Percentiles rank a stretch among this genome's conserved stretches.
phyloP scores from a whole-genome alignment of 2,797 vertebrate species.

The Melanotaenia maccullochi region DNA sequence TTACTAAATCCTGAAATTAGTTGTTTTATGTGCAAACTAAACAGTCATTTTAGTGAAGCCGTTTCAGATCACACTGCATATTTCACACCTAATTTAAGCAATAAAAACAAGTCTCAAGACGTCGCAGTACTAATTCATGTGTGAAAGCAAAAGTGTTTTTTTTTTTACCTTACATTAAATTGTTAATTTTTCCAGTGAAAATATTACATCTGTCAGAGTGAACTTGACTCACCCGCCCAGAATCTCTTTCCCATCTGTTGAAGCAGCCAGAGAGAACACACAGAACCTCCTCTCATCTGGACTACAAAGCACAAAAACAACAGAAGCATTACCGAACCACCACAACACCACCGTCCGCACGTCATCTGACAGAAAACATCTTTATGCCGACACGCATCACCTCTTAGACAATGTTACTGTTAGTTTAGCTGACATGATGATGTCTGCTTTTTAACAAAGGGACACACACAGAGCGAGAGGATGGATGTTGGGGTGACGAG shows the following conservation, averaged over 20 bases:
- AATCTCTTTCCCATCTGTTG: constrained; percentile 91
- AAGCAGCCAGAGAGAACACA: constrained; percentile 93
- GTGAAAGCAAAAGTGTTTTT: too few relatives aligned
- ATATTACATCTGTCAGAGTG: constrained; percentile 3
- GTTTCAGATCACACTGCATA: too few relatives aligned
- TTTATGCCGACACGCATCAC: constrained; percentile 35
- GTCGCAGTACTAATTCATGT: too few relatives aligned
- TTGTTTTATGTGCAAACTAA: too few relatives aligned
- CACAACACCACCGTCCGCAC: constrained; percentile 9
- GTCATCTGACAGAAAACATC: constrained; percentile 15
- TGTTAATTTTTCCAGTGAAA: background rate
- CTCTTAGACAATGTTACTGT: constrained; percentile 38
- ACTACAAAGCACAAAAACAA: constrained; percentile 72
- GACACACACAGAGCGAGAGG: constrained; percentile 28
- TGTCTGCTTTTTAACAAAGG: constrained; percentile 28
- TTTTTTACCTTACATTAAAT: background rate
- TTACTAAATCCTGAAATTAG: too few relatives aligned
- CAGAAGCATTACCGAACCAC: constrained; percentile 26
- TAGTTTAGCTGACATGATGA: constrained; percentile 40
- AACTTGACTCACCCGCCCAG: constrained; percentile 88
- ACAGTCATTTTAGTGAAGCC: too few relatives aligned
- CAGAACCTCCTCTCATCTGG: constrained; percentile 93
- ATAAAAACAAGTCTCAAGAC: too few relatives aligned
- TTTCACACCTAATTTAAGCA: too few relatives aligned
- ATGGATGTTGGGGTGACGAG: constrained; percentile 52